Percentiles rank a stretch among this genome's conserved stretches.
These are phyloP conservation scores for Pogonocherus hispidulus DNA, from an alignment of 2,888 invertebrate species.

Conservation along the genomic window DNA sequence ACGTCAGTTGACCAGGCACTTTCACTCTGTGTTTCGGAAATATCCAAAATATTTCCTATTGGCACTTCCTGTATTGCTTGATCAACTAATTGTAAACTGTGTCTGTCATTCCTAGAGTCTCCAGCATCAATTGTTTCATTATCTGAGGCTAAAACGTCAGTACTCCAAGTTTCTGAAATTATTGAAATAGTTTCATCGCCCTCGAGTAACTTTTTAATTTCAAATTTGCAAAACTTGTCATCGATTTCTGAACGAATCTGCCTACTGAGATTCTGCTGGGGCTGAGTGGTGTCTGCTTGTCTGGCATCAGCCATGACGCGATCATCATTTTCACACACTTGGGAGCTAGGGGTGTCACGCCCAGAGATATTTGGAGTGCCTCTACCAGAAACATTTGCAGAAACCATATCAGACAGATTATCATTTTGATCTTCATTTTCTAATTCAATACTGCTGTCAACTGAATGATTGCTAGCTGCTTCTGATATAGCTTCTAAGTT, in stretches of 20 bases:
- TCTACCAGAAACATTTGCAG: constrained; percentile 93
- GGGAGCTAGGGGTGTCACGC: constrained; percentile 95
- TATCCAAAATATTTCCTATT: constrained; percentile 73
- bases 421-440: constrained; percentile 92
- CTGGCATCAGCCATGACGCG: constrained; percentile 54
- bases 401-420: constrained; percentile 97
- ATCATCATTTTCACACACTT: constrained; percentile 80
- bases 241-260: constrained; percentile 95
- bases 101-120: constrained; percentile 71
- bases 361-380: constrained; percentile 97
- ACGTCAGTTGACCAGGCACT: constrained; percentile 98
- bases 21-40: constrained; percentile 94
- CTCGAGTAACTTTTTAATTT: constrained; percentile 85
- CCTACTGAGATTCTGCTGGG: constrained; percentile 71
- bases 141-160: constrained; percentile 97
- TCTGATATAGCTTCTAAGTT: constrained; percentile 96
- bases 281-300: constrained; percentile 66
- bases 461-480: constrained; percentile 95
- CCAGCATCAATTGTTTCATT: constrained; percentile 90
- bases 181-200: constrained; percentile 96
- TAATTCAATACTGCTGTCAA: constrained; percentile 90
- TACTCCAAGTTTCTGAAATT: constrained; percentile 99
- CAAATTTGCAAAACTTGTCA: constrained; percentile 98
- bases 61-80: constrained; percentile 66
- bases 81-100: constrained; percentile 60